Evolutionary conservation across 1,140 invertebrate genomes (phyloP), one percentile per base, ranked within the genome.

Genomic region (Polyergus mexicanus): DNA sequence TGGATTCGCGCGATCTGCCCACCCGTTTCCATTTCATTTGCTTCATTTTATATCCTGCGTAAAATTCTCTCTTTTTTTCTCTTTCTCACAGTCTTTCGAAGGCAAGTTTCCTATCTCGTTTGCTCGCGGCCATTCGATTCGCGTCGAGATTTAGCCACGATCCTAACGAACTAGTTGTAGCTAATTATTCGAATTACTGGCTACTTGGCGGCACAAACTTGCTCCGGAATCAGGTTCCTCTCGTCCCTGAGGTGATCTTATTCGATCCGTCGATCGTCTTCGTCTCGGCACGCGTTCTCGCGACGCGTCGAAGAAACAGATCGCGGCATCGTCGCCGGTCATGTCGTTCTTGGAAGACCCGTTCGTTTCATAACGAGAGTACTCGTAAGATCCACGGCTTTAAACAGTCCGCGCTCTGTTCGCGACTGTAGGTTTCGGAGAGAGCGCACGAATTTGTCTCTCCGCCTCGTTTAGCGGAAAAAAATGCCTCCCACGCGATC

Each of bases 401-500:
- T 84, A 74, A 87, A 84, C 32, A 41, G 72, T 62, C 83, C 3
- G 74, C 13, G 28, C 74, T 77, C 13, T 10, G 11, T 47, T 28
- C 28, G 69, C 71, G 85, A 32, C 32, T 56, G 78, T 76, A 58
- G 80, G 58, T 44, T 84, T 71, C 87, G 58, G 72, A 66, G 54
- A 16, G 56, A 89, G 47, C 65, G 81, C 66, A 86, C 87, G 60
- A 86, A 89, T 89, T 78, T 62, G 72, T 84, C 44, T 88, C 80
- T 44, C 56, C 32, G 44, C 22, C 54, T 32, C 13, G 85, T 8
- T n/a, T 41, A 62, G 66, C 77, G 80, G 84, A 89, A 89, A 90
- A 89, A 90, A 22, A 78, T 19, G 44, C 58, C 51, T 90, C 89
- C 89, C 89, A 90, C 89, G 89, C 89, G 88, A 85, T 44, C 38